Conservation (phyloP, 1,140 invertebrate species). For the Cherax quadricarinatus region DNA sequence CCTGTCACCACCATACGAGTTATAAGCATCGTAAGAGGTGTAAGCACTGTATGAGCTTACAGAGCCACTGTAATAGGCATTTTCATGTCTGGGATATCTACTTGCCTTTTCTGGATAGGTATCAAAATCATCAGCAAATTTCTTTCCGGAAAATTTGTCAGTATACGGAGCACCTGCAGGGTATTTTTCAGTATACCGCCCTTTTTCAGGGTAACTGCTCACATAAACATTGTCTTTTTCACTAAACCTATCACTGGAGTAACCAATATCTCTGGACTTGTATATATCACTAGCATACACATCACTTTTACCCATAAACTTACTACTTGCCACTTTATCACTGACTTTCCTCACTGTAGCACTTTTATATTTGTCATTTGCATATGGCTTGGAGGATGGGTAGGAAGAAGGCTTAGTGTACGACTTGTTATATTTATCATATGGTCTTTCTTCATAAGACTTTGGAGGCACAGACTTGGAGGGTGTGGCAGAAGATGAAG, state of each 20-base stretch:
- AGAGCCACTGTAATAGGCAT: slow-evolving; percentile 18
- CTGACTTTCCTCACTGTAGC: slow-evolving; percentile 26
- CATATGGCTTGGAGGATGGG: slow-evolving; percentile 41
- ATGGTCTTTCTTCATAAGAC: slow-evolving; percentile 12
- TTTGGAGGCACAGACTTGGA: slow-evolving; percentile 41
- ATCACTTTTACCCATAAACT: slow-evolving; percentile 30
- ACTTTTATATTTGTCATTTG: slow-evolving; percentile 57
- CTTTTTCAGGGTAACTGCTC: slow-evolving; percentile 13
- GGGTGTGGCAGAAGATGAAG: slow-evolving; percentile 25
- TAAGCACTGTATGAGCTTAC: slow-evolving; percentile 29
- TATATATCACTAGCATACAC: slow-evolving; percentile 30
- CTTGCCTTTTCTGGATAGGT: slow-evolving; percentile 46
- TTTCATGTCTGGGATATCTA: slow-evolving; percentile 49
- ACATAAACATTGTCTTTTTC: slow-evolving; percentile 21
- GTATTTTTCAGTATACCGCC: slow-evolving; percentile 51
- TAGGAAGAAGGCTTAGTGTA: slow-evolving; percentile 40
- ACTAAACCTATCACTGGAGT: slow-evolving; percentile 44
- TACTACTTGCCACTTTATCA: slow-evolving; percentile 59
- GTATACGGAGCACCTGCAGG: not conserved
- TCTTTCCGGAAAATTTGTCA: slow-evolving; percentile 45
- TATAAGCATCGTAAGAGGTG: slow-evolving; percentile 30
- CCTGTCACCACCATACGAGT: not conserved
- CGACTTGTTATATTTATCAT: slow-evolving; percentile 34
- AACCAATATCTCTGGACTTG: slow-evolving; percentile 35
- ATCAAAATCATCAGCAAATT: slow-evolving; percentile 44